A percentile compares a stretch with the other conserved stretches of the same genome.
Conservation (phyloP, 2,797 vertebrate species). For the Oryzias dopingdopingensis region DNA sequence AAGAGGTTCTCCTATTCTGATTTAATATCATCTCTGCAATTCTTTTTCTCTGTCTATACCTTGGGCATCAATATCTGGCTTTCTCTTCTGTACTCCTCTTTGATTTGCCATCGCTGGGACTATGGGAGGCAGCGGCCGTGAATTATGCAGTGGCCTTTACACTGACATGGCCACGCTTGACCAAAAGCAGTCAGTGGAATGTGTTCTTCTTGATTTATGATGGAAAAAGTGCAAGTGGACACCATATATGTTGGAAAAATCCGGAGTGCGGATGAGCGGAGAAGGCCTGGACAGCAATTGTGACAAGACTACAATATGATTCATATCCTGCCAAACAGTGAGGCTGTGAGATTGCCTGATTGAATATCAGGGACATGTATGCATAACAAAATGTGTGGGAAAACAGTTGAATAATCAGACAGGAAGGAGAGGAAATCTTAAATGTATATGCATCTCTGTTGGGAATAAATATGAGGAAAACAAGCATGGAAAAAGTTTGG, state of each 20-base stretch:
- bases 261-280: background rate
- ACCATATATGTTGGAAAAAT: conserved; percentile 4
- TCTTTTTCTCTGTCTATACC: conserved; percentile 7
- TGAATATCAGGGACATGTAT: conserved; percentile 14
- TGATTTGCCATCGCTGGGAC: conserved; percentile 27
- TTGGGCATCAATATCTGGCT: conserved; percentile 40
- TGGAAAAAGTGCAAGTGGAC: background rate
- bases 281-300: conserved; percentile 5
- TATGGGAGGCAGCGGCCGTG: conserved; percentile 29
- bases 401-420: conserved; percentile 29
- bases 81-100: conserved; percentile 11
- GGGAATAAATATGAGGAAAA: too few relatives aligned
- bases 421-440: conserved; percentile 5
- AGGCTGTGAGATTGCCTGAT: conserved; percentile 33
- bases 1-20: conserved; percentile 28
- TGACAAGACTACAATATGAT: conserved; percentile 21
- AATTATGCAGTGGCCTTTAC: conserved; percentile 63
- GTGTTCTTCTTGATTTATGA: background rate
- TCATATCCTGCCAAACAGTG: conserved; percentile 19
- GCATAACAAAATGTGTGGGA: conserved; percentile 20
- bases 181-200: conserved; percentile 11
- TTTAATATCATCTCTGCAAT: conserved; percentile 33
- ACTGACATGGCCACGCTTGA: conserved; percentile 47
- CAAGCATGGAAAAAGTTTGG: too few relatives aligned
- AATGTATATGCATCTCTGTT: too few relatives aligned